Conservation (phyloP, 2,797 vertebrate genomes). For the Enteromius argenteus region DNA sequence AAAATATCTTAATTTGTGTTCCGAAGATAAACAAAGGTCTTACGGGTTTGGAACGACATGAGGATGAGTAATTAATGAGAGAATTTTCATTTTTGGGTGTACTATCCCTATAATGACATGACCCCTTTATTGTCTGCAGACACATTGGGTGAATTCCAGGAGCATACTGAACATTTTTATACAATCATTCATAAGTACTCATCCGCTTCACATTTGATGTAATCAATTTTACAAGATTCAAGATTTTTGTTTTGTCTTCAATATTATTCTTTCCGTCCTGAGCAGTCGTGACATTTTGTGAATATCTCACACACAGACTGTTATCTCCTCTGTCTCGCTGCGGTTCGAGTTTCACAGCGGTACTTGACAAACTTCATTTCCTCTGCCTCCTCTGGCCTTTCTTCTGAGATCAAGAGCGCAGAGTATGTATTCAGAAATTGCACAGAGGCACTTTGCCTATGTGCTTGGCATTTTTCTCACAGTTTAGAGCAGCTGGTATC, state of each 20-base stretch:
- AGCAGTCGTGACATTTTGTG: not conserved
- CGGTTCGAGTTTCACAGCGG: not conserved
- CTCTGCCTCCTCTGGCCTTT: conserved; percentile 43
- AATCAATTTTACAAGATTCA: not conserved
- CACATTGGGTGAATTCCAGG: not conserved
- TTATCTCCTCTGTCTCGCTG: not conserved
- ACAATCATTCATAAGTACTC: not conserved
- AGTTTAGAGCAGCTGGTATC: not conserved
- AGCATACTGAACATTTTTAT: not conserved
- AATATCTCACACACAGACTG: not conserved
- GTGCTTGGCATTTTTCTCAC: conserved; percentile 4
- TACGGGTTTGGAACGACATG: too few species aligned
- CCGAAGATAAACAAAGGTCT: not conserved
- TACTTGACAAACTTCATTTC: conserved; percentile 49
- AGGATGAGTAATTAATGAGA: not conserved
- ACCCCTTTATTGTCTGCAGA: not conserved
- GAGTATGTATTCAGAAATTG: conserved; percentile 5
- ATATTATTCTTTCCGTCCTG: not conserved
- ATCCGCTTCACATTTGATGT: not conserved
- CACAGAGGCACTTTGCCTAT: conserved; percentile 2
- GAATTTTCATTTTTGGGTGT: not conserved
- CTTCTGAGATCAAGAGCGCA: conserved; percentile 26
- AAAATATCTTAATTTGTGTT: not conserved
- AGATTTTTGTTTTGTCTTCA: conserved; percentile 12
- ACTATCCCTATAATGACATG: not conserved